Percentiles rank a stretch among this genome's conserved stretches.
Conservation (phyloP, 2,797 vertebrate genomes). For the Sarcophilus harrisii region DNA sequence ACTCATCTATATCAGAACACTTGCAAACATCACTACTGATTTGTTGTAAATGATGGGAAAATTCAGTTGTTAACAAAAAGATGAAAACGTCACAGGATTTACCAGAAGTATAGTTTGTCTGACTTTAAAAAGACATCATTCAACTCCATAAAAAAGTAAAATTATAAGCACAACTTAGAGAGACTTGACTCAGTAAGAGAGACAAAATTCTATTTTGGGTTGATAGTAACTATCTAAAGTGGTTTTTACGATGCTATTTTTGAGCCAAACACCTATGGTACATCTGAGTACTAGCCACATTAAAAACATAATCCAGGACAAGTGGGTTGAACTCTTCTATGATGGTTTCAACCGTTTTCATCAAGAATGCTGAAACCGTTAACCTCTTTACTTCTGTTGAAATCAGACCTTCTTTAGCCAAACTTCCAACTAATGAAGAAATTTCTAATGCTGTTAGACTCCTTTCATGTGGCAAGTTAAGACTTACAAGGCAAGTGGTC, state of each 20-base stretch:
- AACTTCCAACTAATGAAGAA: background rate
- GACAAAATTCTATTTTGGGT: background rate
- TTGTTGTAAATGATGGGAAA: background rate
- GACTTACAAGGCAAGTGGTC: background rate
- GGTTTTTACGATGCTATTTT: background rate
- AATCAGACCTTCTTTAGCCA: background rate
- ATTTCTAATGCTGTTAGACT: background rate
- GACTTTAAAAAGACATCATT: background rate
- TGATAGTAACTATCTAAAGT: background rate
- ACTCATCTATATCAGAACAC: background rate
- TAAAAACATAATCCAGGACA: background rate
- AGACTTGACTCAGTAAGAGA: background rate
- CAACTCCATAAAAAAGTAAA: background rate
- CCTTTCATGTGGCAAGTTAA: background rate
- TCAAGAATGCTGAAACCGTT: background rate
- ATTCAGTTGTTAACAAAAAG: background rate
- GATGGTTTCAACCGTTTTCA: background rate
- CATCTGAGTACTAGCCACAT: background rate
- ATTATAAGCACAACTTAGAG: background rate
- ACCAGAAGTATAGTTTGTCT: background rate
- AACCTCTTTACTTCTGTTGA: background rate
- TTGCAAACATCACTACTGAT: background rate
- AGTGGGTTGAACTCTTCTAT: background rate
- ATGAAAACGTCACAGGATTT: background rate
- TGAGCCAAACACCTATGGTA: background rate